A percentile compares a stretch with the other conserved stretches of the same genome.
Conservation (phyloP, 2,113 vertebrate species). For the Burhinus oedicnemus region DNA sequence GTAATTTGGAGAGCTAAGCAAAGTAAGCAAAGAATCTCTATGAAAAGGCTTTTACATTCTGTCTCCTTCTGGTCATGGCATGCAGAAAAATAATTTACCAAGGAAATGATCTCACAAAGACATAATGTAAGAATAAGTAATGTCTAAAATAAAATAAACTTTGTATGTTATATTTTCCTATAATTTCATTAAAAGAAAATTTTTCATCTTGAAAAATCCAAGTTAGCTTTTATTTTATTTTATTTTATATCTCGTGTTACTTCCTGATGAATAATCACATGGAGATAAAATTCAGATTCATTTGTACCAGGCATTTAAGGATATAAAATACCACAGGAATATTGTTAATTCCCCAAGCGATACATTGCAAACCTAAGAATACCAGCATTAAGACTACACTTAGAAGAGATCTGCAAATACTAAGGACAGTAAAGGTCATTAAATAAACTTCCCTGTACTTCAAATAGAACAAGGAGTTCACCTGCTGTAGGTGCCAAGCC, state of each 20-base stretch:
- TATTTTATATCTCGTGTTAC: not conserved
- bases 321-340: not conserved
- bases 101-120: constrained; percentile 2
- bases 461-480: not conserved
- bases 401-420: constrained; percentile 3
- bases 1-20: not conserved
- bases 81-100: not conserved
- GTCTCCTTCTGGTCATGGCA: not conserved
- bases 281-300: not conserved
- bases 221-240: not conserved
- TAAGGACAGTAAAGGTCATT: not conserved
- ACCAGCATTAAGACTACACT: not conserved
- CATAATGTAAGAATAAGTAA: not conserved
- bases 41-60: not conserved
- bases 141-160: not conserved
- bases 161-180: not conserved
- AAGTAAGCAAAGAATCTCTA: not conserved
- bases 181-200: not conserved
- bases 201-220: not conserved
- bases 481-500: not conserved
- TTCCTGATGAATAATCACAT: not conserved
- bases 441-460: not conserved
- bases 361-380: not conserved
- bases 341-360: not conserved
- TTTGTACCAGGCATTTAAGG: not conserved